These are phyloP conservation scores for Chamaea fasciata DNA, from an alignment of 2,113 vertebrate genomes.

Conservation along the genomic window DNA sequence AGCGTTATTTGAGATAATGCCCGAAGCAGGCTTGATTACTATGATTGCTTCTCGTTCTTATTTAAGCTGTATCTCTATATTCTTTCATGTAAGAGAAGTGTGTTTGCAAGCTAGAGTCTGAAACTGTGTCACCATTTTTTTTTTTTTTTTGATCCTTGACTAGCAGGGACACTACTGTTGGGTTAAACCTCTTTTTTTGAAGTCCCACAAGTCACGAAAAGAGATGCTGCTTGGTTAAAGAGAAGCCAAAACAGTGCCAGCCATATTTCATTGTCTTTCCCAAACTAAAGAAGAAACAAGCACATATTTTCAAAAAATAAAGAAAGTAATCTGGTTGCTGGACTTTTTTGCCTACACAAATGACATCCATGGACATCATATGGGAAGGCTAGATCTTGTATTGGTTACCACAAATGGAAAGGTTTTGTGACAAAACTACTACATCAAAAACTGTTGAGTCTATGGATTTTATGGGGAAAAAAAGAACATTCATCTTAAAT, in stretches of 20 bases:
- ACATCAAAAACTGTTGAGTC: constrained; percentile 42
- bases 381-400: background rate
- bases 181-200: background rate
- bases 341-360: background rate
- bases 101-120: background rate
- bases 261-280: background rate
- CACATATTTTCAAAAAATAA: background rate
- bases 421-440: constrained; percentile 13
- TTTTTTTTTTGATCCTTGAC: background rate
- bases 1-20: background rate
- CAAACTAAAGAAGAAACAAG: background rate
- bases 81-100: background rate
- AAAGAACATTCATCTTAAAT: constrained; percentile 40
- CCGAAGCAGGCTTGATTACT: background rate
- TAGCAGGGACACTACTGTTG: background rate
- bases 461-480: constrained; percentile 18
- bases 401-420: constrained; percentile 2
- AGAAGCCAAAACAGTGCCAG: background rate
- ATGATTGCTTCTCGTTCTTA: background rate
- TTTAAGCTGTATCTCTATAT: background rate
- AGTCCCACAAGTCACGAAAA: background rate
- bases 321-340: background rate
- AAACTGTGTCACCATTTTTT: background rate
- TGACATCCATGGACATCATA: background rate
- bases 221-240: background rate